Conservation (phyloP, 1,140 invertebrate species). For the Camponotus floridanus region DNA sequence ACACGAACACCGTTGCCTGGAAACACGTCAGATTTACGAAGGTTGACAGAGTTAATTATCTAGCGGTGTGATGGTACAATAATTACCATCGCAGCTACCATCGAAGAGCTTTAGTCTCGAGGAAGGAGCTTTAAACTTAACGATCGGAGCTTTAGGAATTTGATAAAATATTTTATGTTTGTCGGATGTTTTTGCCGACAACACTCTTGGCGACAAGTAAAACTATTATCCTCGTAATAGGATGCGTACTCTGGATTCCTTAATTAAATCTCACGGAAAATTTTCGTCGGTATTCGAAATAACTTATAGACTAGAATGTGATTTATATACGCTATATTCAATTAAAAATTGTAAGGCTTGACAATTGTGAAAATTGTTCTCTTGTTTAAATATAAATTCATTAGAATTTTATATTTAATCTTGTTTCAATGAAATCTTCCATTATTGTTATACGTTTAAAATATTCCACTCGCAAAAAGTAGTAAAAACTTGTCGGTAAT, state of each 20-base stretch:
- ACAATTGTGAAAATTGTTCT: conserved; percentile 1
- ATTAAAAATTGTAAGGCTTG: not conserved
- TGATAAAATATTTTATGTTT: conserved; percentile 24
- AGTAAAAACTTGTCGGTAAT: not conserved
- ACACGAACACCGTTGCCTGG: conserved; percentile 7
- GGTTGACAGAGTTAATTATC: conserved; percentile 69
- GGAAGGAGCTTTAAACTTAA: too few species aligned
- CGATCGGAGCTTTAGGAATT: not conserved
- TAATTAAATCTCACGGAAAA: conserved; percentile 33
- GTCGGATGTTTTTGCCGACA: not conserved
- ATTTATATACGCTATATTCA: not conserved
- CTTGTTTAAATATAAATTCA: not conserved
- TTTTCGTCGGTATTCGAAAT: conserved; percentile 9
- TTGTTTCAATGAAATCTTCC: not conserved
- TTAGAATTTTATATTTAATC: conserved; percentile 4
- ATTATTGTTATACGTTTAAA: not conserved
- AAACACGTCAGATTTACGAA: conserved; percentile 69
- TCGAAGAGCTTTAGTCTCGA: conserved; percentile 8
- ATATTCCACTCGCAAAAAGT: not conserved
- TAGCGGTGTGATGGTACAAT: conserved; percentile 45
- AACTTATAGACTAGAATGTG: not conserved
- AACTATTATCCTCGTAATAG: not conserved
- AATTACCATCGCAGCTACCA: conserved; percentile 50
- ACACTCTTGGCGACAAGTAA: not conserved
- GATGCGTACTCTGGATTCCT: not conserved